phyloP scores from a whole-genome alignment of 2,888 invertebrate species.

The Athetis lepigone region DNA sequence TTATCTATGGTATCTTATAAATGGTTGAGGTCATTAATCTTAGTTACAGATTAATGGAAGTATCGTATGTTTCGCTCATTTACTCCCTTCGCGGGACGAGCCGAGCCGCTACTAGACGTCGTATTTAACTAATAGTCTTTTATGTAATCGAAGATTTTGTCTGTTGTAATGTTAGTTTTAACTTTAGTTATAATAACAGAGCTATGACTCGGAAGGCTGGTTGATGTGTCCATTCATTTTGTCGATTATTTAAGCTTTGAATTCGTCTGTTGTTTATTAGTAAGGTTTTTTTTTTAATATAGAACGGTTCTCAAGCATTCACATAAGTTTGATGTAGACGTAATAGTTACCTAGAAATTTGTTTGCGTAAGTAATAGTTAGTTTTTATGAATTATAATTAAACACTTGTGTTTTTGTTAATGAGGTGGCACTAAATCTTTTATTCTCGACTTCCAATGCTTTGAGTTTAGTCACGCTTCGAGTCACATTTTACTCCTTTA shows the following conservation, averaged over 20 bases:
- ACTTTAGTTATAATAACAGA: slow-evolving; percentile 78
- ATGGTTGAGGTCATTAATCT: slow-evolving; percentile 43
- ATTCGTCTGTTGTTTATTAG: slow-evolving; percentile 61
- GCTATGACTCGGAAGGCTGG: slow-evolving; percentile 84
- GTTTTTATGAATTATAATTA: slow-evolving; percentile 47
- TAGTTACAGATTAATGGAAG: slow-evolving; percentile 28
- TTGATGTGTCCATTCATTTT: slow-evolving; percentile 85
- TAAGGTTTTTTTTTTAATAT: slow-evolving; percentile 51
- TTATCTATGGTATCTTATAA: slow-evolving; percentile 34
- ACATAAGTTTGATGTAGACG: slow-evolving; percentile 50
- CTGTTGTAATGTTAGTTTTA: slow-evolving; percentile 77
- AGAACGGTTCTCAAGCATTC: slow-evolving; percentile 47
- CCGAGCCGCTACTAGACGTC: slow-evolving; percentile 41
- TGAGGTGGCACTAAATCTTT: slow-evolving; percentile 47
- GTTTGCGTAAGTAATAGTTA: slow-evolving; percentile 56
- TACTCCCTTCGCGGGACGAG: slow-evolving; percentile 22
- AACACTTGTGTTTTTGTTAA: slow-evolving; percentile 53
- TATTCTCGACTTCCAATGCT: slow-evolving; percentile 56
- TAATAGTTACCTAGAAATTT: slow-evolving; percentile 62
- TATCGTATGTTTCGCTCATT: slow-evolving; percentile 29
- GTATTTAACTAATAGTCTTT: slow-evolving; percentile 53
- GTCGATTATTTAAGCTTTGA: slow-evolving; percentile 59
- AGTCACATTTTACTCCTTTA: slow-evolving; percentile 65
- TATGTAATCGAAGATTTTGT: slow-evolving; percentile 67
- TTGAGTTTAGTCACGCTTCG: slow-evolving; percentile 46